Evolutionary conservation across 2,888 invertebrate genomes (phyloP).

Genomic region (Ophion ventricosus): DNA sequence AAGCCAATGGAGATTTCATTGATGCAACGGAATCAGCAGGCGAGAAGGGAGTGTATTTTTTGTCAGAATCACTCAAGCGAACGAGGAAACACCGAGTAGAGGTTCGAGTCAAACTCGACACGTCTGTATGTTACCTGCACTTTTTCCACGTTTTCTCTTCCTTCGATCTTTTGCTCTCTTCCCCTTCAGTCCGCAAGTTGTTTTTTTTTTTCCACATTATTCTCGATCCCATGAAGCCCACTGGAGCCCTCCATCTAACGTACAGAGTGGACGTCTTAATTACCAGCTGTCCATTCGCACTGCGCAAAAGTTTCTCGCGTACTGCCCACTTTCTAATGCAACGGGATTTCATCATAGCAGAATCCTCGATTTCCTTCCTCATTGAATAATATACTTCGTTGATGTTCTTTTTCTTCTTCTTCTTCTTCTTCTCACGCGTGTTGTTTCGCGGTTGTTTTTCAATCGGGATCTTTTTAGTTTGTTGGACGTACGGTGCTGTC

Average conservation of each 20-base stretch:
- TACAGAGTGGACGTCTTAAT: conserved; percentile 75
- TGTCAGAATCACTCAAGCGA: conserved; percentile 38
- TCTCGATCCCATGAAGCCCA: conserved; percentile 57
- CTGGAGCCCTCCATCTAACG: conserved; percentile 51
- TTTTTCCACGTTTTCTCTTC: conserved; percentile 41
- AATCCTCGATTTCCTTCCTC: conserved; percentile 61
- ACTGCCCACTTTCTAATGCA: conserved; percentile 79
- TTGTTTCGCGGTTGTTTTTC: not conserved
- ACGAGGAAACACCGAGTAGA: conserved; percentile 25
- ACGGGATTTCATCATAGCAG: conserved; percentile 64
- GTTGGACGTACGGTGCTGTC: conserved; percentile 39
- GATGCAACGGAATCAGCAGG: not conserved
- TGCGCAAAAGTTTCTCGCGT: conserved; percentile 56
- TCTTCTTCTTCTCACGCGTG: conserved; percentile 18
- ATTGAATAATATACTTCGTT: conserved; percentile 47
- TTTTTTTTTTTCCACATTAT: conserved; percentile 9
- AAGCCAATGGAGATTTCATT: not conserved
- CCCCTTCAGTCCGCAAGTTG: not conserved
- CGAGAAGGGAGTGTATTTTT: not conserved
- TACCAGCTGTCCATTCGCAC: conserved; percentile 75
- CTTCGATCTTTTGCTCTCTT: not conserved
- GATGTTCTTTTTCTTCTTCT: conserved; percentile 49
- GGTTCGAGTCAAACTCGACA: not conserved
- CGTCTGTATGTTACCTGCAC: not conserved
- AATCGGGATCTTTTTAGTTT: not conserved